Evolutionary conservation across 2,113 vertebrate species (phyloP).

Genomic region (Pteruthius melanotis): DNA sequence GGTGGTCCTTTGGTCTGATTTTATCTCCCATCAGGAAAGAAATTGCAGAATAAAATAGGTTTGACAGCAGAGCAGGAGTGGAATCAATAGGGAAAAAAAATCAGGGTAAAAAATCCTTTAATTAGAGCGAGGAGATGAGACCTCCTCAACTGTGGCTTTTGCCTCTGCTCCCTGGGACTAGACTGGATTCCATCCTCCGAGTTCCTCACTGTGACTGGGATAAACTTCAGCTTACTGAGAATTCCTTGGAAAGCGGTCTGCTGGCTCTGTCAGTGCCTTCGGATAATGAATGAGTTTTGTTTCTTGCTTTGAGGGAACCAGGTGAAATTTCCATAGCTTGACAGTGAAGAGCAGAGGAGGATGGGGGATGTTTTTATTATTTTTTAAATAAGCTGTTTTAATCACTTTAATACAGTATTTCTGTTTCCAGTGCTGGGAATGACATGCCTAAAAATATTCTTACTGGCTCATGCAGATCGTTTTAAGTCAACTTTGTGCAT

Average conservation of each 20-base stretch:
- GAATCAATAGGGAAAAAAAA: neutral
- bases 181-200: neutral
- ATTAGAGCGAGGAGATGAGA: neutral
- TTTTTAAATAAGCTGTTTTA: neutral
- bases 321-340: neutral
- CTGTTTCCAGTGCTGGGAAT: neutral
- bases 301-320: neutral
- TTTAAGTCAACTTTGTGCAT: neutral
- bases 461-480: neutral
- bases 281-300: neutral
- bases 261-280: neutral
- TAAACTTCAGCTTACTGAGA: neutral
- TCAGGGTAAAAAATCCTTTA: neutral
- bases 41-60: neutral
- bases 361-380: neutral
- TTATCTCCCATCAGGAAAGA: neutral
- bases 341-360: neutral
- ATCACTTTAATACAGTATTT: neutral
- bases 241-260: neutral
- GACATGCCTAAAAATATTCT: conserved; percentile 26
- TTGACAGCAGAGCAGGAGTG: neutral
- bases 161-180: neutral
- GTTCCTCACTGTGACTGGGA: neutral
- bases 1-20: neutral
- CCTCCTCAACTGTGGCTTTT: neutral